Percentiles rank a stretch among this genome's conserved stretches.
Conservation (phyloP, 2,888 invertebrate genomes). For the Synergus umbraculus region DNA sequence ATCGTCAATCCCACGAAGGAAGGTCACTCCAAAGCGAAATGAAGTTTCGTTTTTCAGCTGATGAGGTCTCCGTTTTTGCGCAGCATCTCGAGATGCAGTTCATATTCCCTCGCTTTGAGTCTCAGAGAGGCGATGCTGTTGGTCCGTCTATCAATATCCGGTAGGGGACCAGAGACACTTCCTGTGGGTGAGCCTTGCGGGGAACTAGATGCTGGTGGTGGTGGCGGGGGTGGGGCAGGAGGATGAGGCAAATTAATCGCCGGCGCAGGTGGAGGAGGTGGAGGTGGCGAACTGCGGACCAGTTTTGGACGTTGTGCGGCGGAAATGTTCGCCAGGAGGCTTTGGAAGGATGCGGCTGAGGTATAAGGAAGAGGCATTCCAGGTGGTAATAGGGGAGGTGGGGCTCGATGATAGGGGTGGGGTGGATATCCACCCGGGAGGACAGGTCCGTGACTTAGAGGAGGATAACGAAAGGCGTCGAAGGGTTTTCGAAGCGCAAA, state of each 20-base stretch:
- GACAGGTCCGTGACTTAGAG: constrained; percentile 79
- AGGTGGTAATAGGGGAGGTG: constrained; percentile 82
- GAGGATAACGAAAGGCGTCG: constrained; percentile 86
- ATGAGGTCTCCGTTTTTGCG: constrained; percentile 89
- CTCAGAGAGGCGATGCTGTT: constrained; percentile 93
- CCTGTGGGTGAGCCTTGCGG: constrained; percentile 72
- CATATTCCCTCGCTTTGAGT: constrained; percentile 93
- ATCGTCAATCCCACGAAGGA: constrained; percentile 32
- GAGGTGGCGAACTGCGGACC: constrained; percentile 72
- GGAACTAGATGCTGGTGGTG: constrained; percentile 58
- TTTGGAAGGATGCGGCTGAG: constrained; percentile 87
- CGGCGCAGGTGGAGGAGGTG: constrained; percentile 75
- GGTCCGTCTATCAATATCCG: constrained; percentile 89
- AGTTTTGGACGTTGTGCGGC: constrained; percentile 81
- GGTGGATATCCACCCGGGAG: constrained; percentile 81
- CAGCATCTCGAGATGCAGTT: constrained; percentile 89
- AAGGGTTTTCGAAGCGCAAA: constrained; percentile 82
- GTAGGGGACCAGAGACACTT: constrained; percentile 79
- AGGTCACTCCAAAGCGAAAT: neutral
- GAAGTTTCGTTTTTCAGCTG: constrained; percentile 81
- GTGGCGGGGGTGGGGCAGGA: constrained; percentile 61
- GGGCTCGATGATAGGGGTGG: constrained; percentile 80
- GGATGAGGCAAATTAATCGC: constrained; percentile 73
- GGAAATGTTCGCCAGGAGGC: constrained; percentile 88
- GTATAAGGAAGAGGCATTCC: constrained; percentile 80